Percentiles rank a stretch among this genome's conserved stretches.
These are phyloP conservation scores for Thomomys bottae DNA, from an alignment of 2,113 vertebrate genomes.

Conservation along the genomic window DNA sequence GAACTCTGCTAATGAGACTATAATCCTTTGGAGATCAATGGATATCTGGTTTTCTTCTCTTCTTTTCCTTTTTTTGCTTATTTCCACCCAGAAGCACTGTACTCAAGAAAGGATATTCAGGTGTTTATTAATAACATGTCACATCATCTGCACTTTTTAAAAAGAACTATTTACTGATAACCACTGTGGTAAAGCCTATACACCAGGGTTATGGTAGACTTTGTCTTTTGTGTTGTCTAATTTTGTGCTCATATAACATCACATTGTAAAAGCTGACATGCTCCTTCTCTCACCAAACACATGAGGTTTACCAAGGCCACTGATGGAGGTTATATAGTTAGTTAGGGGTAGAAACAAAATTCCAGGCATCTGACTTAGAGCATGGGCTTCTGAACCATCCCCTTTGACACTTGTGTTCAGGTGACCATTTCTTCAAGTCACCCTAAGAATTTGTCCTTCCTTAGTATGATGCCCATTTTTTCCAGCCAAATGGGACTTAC, in stretches of 20 bases:
- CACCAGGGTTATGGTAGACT: not conserved
- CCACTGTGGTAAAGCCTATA: not conserved
- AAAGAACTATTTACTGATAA: not conserved
- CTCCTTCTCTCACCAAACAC: not conserved
- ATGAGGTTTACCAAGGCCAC: not conserved
- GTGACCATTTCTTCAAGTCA: not conserved
- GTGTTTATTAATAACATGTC: not conserved
- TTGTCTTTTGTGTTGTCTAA: not conserved
- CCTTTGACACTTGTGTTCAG: not conserved
- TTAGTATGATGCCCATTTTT: not conserved
- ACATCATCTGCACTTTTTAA: not conserved
- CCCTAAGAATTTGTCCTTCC: not conserved
- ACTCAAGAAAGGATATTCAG: not conserved
- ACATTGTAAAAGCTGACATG: not conserved
- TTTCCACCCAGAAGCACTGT: not conserved
- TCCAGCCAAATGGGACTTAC: not conserved
- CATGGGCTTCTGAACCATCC: not conserved
- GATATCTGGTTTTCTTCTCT: not conserved
- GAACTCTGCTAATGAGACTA: not conserved
- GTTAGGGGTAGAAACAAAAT: not conserved
- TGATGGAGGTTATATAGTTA: not conserved
- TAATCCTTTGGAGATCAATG: not conserved
- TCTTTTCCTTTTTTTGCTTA: conserved; percentile 2
- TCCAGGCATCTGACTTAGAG: not conserved
- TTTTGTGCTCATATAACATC: not conserved